Conservation (phyloP, 2,797 vertebrate genomes). For the Chromis chromis region DNA sequence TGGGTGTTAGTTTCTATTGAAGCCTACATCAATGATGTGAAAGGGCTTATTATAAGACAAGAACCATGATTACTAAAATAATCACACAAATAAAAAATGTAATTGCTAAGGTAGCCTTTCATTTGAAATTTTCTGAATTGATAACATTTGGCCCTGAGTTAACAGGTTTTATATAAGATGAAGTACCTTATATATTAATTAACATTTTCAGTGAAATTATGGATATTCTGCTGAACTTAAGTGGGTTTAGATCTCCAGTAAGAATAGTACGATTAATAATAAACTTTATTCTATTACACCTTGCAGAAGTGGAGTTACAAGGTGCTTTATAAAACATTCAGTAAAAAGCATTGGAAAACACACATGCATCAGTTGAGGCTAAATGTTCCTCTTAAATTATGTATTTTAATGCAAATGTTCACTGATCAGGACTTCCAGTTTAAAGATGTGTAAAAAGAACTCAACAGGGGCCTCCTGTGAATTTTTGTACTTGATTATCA, state of each 20-base stretch:
- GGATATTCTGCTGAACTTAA: slow-evolving; percentile 48
- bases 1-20: neutral
- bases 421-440: slow-evolving; percentile 36
- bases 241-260: slow-evolving; percentile 54
- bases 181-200: slow-evolving; percentile 49
- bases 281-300: too few relatives aligned
- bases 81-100: neutral
- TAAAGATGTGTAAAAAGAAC: slow-evolving; percentile 30
- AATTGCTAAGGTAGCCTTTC: neutral
- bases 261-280: neutral
- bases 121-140: neutral
- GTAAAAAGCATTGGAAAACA: neutral
- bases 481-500: slow-evolving; percentile 16
- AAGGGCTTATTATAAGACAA: neutral
- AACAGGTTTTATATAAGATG: slow-evolving; percentile 30
- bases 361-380: slow-evolving; percentile 66
- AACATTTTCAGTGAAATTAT: slow-evolving; percentile 57
- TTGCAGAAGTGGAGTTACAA: too few relatives aligned
- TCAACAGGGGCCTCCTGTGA: slow-evolving; percentile 12
- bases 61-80: neutral
- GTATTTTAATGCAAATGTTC: slow-evolving; percentile 60
- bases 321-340: too few relatives aligned
- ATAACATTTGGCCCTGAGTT: slow-evolving; percentile 4
- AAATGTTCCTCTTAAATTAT: slow-evolving; percentile 66
- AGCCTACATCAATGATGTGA: neutral